These are phyloP conservation scores for Opisthocomus hoazin DNA, from an alignment of 2,113 vertebrate species.

Conservation along the genomic window DNA sequence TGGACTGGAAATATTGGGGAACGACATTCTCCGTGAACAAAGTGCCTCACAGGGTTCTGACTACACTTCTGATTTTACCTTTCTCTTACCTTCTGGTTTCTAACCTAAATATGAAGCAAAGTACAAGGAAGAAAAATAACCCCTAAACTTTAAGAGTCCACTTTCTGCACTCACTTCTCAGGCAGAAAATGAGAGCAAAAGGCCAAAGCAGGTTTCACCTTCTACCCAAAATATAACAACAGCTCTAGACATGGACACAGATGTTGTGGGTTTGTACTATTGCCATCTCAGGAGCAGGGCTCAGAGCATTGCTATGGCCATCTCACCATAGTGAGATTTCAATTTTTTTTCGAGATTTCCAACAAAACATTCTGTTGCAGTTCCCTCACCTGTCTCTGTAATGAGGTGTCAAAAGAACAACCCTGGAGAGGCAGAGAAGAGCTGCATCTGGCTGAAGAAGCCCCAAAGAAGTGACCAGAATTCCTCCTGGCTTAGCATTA, in stretches of 20 bases:
- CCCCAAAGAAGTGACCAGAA: neutral
- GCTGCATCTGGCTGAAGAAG: neutral
- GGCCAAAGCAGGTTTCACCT: neutral
- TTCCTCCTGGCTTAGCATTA: neutral
- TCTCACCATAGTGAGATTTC: neutral
- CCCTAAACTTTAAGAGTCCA: neutral
- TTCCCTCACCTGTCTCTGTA: neutral
- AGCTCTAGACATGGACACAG: neutral
- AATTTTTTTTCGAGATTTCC: neutral
- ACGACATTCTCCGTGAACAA: neutral
- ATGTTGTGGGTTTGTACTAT: neutral
- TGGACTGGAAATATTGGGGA: neutral
- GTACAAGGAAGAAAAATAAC: neutral
- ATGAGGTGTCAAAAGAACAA: neutral
- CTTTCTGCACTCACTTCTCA: neutral
- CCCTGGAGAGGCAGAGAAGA: neutral
- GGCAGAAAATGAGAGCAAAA: neutral
- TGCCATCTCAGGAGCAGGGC: neutral
- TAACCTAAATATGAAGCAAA: neutral
- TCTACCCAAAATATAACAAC: neutral
- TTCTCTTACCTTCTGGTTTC: neutral
- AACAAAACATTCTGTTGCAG: neutral
- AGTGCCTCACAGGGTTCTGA: neutral
- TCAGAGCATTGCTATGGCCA: neutral
- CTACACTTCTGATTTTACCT: neutral